Base-by-base conservation (phyloP, 2,797 vertebrate genomes). In the Fistularia commersonii region DNA sequence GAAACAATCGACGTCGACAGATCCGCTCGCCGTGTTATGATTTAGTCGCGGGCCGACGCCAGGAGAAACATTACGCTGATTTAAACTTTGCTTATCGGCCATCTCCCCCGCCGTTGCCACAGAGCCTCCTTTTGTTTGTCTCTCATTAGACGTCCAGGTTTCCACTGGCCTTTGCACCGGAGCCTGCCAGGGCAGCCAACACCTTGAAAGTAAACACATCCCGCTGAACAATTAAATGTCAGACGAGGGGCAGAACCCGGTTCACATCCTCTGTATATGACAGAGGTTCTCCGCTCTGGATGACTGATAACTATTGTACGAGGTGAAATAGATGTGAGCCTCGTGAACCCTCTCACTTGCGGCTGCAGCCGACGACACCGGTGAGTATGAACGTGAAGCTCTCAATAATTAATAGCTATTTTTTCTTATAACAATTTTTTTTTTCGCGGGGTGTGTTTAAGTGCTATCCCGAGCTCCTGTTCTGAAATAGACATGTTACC, bases 401-500 rank as follows among this genome's bases (percentile, higher is more conserved):
- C 68, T 66, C 67, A 83, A 86, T 84, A 80, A 84, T 81, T 81
- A 61, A 84, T 83, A 23, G 52, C 67, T 74, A 67, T 79, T 83
- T 79, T 76, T 77, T 48, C 36, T 43, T 45, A 13, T 49, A 15
- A 9, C 23, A 41, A 32, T 48, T 61, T 51, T 53, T 44, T 54
- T 51, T 41, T 8, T 49, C n/a, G n/a, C n/a, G n/a, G 11, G 57
- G 60, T 36, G 69, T 60, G 58, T 82, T 78, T 66, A 82, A 84
- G 78, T 74, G 81, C 68, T 76, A 49, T 9, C 35, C 70, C 66
- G 66, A 42, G 34, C 69, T 64, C 32, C 54, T 41, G 69, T 62
- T 82, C 84, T 77, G 80, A 85, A 86, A 85, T 83, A 85, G 82
- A 77, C 77, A 77, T 77, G 77, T 86, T 84, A 68, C 82, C 74